phyloP scores from a whole-genome alignment of 2,113 vertebrate genomes.

The Oophaga pumilio region DNA sequence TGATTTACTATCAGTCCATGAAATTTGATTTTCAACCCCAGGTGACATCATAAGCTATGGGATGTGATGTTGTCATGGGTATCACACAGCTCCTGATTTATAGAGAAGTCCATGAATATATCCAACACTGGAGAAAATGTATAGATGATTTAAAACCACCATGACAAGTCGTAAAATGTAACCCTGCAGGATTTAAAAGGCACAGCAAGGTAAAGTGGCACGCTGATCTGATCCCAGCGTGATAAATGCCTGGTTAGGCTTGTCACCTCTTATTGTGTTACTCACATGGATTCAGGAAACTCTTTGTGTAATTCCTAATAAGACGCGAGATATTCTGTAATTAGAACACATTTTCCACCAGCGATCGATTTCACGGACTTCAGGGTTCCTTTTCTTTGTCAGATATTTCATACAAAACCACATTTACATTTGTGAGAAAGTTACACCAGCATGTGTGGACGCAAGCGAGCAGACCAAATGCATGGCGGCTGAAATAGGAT shows the following conservation, averaged over 20 bases:
- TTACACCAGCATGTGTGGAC: background rate
- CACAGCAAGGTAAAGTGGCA: constrained; percentile 44
- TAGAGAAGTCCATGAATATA: constrained; percentile 53
- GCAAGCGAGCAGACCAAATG: background rate
- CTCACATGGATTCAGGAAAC: constrained; percentile 19
- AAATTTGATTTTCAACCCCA: constrained; percentile 63
- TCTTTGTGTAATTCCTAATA: constrained; percentile 20
- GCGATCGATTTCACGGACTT: background rate
- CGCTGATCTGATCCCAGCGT: constrained; percentile 52
- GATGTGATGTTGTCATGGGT: constrained; percentile 55
- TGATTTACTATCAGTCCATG: constrained; percentile 59
- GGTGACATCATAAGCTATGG: constrained; percentile 61
- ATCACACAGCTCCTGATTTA: constrained; percentile 52
- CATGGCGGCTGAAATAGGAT: background rate
- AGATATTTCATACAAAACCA: background rate
- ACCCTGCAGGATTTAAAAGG: constrained; percentile 53
- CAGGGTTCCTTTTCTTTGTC: background rate
- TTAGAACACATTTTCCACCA: constrained; percentile 18
- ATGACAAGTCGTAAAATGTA: constrained; percentile 56
- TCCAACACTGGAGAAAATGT: constrained; percentile 52
- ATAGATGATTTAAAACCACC: constrained; percentile 47
- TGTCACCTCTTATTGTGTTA: constrained; percentile 36
- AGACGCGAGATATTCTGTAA: constrained; percentile 12
- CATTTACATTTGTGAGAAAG: background rate
- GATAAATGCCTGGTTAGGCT: constrained; percentile 36